Base-by-base conservation (phyloP, 2,113 vertebrate species). In the Arizona elegans region DNA sequence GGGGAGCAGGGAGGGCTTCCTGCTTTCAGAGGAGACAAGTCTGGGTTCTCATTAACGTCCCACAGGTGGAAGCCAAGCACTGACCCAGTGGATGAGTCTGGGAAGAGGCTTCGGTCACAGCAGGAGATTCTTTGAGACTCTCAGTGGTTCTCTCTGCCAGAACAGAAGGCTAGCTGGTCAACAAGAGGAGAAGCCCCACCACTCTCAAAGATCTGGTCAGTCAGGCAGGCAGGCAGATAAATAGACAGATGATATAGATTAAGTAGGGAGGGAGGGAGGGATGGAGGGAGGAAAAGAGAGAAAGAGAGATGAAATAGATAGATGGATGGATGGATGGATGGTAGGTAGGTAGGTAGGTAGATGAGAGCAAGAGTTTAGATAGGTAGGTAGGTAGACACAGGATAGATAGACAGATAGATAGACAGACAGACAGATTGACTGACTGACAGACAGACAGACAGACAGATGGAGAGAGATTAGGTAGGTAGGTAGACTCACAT, bases 361-460 rank as follows among this genome's bases (percentile, higher is more conserved):
- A 9, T 13, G 53, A 53, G 9, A 53, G 53, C 9, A 12, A 53
- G 53, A 53, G 53, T 1, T 11, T 53, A 53, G 53, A 1, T 53
- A 58, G 19, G 3, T 43, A 43, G 19, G 1, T 58, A 8, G 58
- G 21, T 59, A 59, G 23, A 24, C 1, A 11, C 52, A 52, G 9
- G 8, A 9, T 8, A 58, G 56, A 23, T 8, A 58, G 56, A 23
- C 8, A 58, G 56, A 23, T 0, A 21, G 1, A 56, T 6, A 13
- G 3, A 54, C 0, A 17, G 3, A 17, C 0, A 55, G 56, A 7
- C 0, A 58, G 23, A 58, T n/a, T n/a, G n/a, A n/a, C n/a, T n/a
- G n/a, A n/a, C n/a, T n/a, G n/a, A n/a, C 5, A 58, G 58, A 62
- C 0, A 26, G 23, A 3, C 43, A 43, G 43, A 43, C 2, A 43